A percentile compares a stretch with the other conserved stretches of the same genome.
Conservation (phyloP, 53 echinoderm and acorn worm genomes). For the Crossaster papposus region DNA sequence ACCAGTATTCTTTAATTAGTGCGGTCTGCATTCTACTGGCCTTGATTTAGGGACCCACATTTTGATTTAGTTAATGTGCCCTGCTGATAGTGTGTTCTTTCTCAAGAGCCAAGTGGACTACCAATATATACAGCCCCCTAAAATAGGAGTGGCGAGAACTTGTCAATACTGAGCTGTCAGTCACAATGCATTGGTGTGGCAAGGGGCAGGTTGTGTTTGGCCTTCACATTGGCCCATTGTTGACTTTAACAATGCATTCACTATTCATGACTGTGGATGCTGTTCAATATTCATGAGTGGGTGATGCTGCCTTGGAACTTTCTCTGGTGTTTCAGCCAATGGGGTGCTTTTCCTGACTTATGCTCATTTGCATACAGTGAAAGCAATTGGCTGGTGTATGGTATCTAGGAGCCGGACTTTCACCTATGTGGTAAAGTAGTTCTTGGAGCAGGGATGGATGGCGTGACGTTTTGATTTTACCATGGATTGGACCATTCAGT, state of each 20-base stretch:
- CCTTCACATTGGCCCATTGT: constrained; percentile 48
- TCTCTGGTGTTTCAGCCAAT: constrained; percentile 30
- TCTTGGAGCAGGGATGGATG: neutral
- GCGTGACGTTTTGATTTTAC: constrained; percentile 33
- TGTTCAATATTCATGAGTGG: constrained; percentile 51
- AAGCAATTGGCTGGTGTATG: constrained; percentile 34
- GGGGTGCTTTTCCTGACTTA: neutral
- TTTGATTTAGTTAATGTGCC: constrained; percentile 35
- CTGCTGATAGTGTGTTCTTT: neutral
- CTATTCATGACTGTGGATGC: constrained; percentile 14
- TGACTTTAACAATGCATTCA: constrained; percentile 20
- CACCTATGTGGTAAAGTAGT: neutral
- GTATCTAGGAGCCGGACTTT: neutral
- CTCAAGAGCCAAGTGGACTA: constrained; percentile 15
- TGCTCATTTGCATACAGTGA: constrained; percentile 49
- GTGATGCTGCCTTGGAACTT: constrained; percentile 57
- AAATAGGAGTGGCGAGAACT: neutral
- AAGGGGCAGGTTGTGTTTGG: neutral
- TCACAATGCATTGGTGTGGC: neutral
- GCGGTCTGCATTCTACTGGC: constrained; percentile 22
- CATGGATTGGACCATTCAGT: constrained; percentile 4
- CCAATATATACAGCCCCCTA: neutral
- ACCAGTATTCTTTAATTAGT: constrained; percentile 29
- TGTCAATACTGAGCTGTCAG: constrained; percentile 2
- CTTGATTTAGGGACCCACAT: constrained; percentile 53